These are phyloP conservation scores for Peromyscus aztecus DNA, from an alignment of 2,797 vertebrate genomes.

Conservation along the genomic window DNA sequence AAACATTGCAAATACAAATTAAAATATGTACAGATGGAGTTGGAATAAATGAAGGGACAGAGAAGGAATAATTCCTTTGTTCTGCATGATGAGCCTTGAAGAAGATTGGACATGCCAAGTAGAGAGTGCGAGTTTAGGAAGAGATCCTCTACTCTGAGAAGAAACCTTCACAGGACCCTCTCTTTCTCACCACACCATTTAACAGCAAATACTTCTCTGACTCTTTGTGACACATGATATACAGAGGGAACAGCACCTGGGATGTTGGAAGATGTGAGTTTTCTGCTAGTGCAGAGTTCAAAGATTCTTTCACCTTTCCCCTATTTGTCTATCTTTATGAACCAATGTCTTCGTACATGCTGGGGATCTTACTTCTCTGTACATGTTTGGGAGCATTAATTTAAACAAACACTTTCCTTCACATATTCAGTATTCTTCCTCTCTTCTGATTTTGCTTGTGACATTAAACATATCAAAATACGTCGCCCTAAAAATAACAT, in stretches of 20 bases:
- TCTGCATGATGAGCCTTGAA: fast-evolving
- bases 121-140: not conserved
- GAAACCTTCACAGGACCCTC: not conserved
- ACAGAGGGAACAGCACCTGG: not conserved
- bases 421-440: not conserved
- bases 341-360: not conserved
- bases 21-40: not conserved
- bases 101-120: not conserved
- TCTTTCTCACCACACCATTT: not conserved
- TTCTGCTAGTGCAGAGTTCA: not conserved
- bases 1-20: not conserved
- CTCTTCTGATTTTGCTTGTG: not conserved
- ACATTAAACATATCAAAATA: constrained; percentile 12
- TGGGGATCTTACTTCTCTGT: not conserved
- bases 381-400: not conserved
- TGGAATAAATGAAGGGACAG: not conserved
- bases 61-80: not conserved
- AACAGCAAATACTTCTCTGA: not conserved
- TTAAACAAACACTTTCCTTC: constrained; percentile 7
- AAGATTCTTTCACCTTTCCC: not conserved
- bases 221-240: not conserved
- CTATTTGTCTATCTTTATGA: not conserved
- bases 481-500: constrained; percentile 33
- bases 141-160: not conserved
- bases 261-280: not conserved